A percentile compares a stretch with the other conserved stretches of the same genome.
phyloP scores from a whole-genome alignment of 2,113 vertebrate genomes.

The Phoxinus phoxinus region DNA sequence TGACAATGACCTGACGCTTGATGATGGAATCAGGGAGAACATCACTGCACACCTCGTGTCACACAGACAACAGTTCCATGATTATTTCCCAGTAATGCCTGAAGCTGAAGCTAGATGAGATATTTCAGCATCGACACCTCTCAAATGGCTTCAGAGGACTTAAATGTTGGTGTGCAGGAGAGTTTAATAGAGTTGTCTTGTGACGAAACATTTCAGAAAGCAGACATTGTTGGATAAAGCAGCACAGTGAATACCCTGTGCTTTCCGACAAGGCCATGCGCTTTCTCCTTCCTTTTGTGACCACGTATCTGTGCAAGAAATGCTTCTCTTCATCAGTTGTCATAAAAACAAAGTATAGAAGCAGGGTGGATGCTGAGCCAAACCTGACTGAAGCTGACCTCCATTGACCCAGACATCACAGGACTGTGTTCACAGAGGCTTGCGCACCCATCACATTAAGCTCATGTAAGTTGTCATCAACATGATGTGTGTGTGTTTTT shows the following conservation, averaged over 20 bases:
- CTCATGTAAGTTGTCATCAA: too few relatives aligned
- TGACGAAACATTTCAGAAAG: neutral
- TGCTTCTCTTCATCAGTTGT: too few relatives aligned
- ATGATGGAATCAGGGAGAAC: neutral
- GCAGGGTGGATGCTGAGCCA: too few relatives aligned
- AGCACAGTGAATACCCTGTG: constrained; percentile 1
- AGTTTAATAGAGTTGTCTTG: neutral
- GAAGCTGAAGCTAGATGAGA: neutral
- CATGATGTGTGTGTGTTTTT: too few relatives aligned
- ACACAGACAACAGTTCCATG: neutral
- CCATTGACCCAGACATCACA: too few relatives aligned
- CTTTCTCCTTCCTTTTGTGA: neutral
- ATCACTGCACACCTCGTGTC: neutral
- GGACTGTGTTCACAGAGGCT: too few relatives aligned
- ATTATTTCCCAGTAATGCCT: neutral
- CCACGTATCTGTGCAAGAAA: too few relatives aligned
- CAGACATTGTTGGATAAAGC: constrained; percentile 3
- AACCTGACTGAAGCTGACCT: too few relatives aligned
- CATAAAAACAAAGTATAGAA: too few relatives aligned
- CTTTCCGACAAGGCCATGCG: neutral
- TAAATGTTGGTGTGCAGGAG: neutral
- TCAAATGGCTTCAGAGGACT: neutral
- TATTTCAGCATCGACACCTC: neutral
- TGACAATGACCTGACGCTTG: neutral
- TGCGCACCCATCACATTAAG: too few relatives aligned